Conservation (phyloP, 2,797 vertebrate genomes). For the Geotrypetes seraphini region DNA sequence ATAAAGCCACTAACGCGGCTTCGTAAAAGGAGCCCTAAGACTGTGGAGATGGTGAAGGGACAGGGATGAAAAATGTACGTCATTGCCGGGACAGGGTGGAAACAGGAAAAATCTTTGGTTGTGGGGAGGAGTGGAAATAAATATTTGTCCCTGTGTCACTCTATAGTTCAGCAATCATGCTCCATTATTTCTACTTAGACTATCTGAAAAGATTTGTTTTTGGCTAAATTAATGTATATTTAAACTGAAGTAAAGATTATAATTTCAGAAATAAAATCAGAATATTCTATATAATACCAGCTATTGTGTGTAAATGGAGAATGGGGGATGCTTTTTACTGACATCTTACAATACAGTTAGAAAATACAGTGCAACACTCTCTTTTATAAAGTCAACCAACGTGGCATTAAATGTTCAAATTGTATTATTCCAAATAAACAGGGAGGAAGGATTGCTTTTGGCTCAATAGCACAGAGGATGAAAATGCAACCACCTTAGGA, state of each 20-base stretch:
- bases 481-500: slow-evolving; percentile 40
- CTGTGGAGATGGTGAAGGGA: too few species aligned
- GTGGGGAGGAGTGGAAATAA: too few species aligned
- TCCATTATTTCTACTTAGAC: too few species aligned
- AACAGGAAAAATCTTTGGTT: too few species aligned
- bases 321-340: slow-evolving; percentile 12
- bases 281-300: background rate
- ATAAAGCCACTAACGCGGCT: too few species aligned
- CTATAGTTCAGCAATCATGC: too few species aligned
- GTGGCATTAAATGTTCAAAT: slow-evolving; percentile 4
- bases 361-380: slow-evolving; percentile 18
- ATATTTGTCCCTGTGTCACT: too few species aligned
- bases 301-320: background rate
- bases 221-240: background rate
- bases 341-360: slow-evolving; percentile 18
- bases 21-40: too few species aligned
- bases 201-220: slow-evolving; percentile 1
- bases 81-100: too few species aligned
- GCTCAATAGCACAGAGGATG: slow-evolving; percentile 25
- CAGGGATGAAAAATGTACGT: too few species aligned
- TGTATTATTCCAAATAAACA: slow-evolving; percentile 20
- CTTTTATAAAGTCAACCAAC: slow-evolving; percentile 21
- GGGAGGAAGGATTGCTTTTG: slow-evolving; percentile 12
- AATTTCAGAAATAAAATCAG: background rate
- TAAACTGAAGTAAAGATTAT: background rate